phyloP scores from a whole-genome alignment of 2,113 vertebrate species.

The Tylochromis polylepis region DNA sequence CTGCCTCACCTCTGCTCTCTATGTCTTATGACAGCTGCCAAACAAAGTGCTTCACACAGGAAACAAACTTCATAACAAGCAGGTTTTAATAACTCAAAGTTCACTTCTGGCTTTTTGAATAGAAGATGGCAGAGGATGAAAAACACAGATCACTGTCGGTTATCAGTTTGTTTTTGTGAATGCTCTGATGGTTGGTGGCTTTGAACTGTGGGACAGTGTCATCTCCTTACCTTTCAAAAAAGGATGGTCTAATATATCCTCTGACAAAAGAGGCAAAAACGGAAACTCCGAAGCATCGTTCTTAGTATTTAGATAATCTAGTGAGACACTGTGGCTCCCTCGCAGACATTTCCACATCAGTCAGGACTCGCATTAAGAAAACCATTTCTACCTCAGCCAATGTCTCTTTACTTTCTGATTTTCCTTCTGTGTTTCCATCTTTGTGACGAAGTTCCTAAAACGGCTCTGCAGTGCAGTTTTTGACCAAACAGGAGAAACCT shows the following conservation, averaged over 20 bases:
- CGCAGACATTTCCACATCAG: accelerated
- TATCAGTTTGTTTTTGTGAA: not conserved
- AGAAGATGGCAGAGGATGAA: not conserved
- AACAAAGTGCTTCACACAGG: not conserved
- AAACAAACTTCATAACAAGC: not conserved
- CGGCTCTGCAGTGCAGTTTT: not conserved
- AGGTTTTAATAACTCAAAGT: not conserved
- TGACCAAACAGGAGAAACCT: accelerated
- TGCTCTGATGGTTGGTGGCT: not conserved
- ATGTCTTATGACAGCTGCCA: not conserved
- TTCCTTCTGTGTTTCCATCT: not conserved
- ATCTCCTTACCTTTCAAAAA: not conserved
- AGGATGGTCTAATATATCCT: not conserved
- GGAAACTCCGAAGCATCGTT: not conserved
- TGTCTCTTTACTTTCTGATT: not conserved
- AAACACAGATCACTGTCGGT: not conserved
- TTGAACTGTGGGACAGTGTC: not conserved
- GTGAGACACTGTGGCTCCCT: not conserved
- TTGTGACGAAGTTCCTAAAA: not conserved
- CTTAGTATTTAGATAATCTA: not conserved
- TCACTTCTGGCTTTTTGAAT: not conserved
- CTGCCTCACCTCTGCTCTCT: not conserved
- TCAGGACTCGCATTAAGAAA: not conserved
- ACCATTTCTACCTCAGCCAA: not conserved
- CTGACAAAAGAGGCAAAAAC: not conserved